Conservation (phyloP, 2,888 invertebrate genomes). For the Micropterix aruncella region DNA sequence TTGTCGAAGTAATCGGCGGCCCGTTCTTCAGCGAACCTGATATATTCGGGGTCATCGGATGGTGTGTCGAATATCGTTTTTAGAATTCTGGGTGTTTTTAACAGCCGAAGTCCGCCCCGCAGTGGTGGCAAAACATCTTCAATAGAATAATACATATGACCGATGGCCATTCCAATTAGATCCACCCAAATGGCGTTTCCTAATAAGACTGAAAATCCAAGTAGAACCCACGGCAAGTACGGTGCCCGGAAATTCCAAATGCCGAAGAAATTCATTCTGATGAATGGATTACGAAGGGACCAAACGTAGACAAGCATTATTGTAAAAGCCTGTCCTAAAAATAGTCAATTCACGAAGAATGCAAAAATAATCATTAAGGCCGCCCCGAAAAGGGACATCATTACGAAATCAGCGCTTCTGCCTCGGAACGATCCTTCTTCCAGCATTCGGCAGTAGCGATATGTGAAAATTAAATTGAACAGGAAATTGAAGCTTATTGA, state of each 20-base stretch:
- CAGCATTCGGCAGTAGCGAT: slow-evolving; percentile 96
- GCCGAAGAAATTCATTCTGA: slow-evolving; percentile 97
- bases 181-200: slow-evolving; percentile 97
- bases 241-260: slow-evolving; percentile 94
- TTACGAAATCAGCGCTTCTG: slow-evolving; percentile 93
- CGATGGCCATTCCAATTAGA: slow-evolving; percentile 95
- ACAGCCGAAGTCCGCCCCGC: slow-evolving; percentile 77
- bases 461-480: slow-evolving; percentile 99
- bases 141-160: slow-evolving; percentile 95
- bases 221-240: slow-evolving; percentile 93
- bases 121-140: slow-evolving; percentile 96
- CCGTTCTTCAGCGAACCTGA: slow-evolving; percentile 72
- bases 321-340: slow-evolving; percentile 97
- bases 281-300: slow-evolving; percentile 91
- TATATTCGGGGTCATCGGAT: slow-evolving; percentile 68
- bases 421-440: slow-evolving; percentile 97
- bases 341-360: slow-evolving; percentile 92
- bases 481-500: slow-evolving; percentile 97
- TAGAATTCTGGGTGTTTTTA: slow-evolving; percentile 86
- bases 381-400: slow-evolving; percentile 95
- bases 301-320: slow-evolving; percentile 99
- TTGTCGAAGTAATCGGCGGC: slow-evolving; percentile 65
- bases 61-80: slow-evolving; percentile 76
- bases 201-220: slow-evolving; percentile 90
- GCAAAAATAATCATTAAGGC: slow-evolving; percentile 82